Conservation (phyloP, 2,113 vertebrate species). For the Epinephelus fuscoguttatus region DNA sequence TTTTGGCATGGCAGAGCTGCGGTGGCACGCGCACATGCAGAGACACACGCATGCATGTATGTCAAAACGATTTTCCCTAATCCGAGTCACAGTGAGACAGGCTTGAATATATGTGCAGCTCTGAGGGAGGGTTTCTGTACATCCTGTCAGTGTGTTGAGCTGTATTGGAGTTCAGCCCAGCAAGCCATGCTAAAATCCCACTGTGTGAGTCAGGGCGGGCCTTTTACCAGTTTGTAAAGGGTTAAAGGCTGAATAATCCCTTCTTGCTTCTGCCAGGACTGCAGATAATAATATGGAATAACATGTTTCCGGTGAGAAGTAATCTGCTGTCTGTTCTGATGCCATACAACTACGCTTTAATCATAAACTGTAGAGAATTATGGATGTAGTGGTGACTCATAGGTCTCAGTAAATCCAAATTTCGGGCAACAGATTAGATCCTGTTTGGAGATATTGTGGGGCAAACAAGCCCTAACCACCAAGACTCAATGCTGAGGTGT, state of each 20-base stretch:
- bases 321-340: constrained; percentile 35
- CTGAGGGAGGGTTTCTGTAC: constrained; percentile 39
- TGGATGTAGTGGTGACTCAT: background rate
- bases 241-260: constrained; percentile 27
- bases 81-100: constrained; percentile 44
- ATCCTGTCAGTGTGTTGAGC: constrained; percentile 16
- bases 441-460: background rate
- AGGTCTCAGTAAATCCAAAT: background rate
- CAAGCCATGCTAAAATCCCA: constrained; percentile 3
- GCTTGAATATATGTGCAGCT: constrained; percentile 49
- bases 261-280: constrained; percentile 4
- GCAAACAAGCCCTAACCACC: background rate
- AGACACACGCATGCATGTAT: constrained; percentile 26
- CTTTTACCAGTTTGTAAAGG: constrained; percentile 7
- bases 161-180: constrained; percentile 1
- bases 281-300: constrained; percentile 19
- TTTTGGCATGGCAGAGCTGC: constrained; percentile 46
- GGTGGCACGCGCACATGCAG: constrained; percentile 45
- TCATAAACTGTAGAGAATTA: constrained; percentile 20
- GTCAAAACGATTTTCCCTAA: constrained; percentile 60
- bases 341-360: background rate
- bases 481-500: background rate
- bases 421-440: background rate
- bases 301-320: constrained; percentile 29
- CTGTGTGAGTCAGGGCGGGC: background rate